Percentiles rank a stretch among this genome's conserved stretches.
Evolutionary conservation across 2,113 vertebrate species (phyloP).

Genomic region (Aphelocoma coerulescens): DNA sequence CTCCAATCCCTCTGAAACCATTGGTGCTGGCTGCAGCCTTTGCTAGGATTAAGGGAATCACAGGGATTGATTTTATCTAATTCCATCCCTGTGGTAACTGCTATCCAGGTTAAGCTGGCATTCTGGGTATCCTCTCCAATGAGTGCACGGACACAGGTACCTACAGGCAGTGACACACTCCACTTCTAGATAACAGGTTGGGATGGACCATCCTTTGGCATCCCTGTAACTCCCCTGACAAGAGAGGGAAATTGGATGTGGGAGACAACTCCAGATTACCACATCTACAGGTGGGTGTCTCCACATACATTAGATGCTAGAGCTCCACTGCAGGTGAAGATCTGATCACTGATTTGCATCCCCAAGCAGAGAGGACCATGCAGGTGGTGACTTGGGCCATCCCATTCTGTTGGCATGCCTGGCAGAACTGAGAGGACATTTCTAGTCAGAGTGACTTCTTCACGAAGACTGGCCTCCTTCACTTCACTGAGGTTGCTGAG

Average conservation of each 20-base stretch:
- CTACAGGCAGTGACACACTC: not conserved
- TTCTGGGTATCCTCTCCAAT: not conserved
- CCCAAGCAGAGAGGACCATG: not conserved
- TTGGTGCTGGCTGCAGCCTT: not conserved
- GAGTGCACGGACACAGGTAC: not conserved
- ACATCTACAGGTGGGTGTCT: not conserved
- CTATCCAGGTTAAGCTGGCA: not conserved
- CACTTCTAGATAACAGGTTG: not conserved
- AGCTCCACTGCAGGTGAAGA: not conserved
- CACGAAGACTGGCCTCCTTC: not conserved
- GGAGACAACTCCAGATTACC: not conserved
- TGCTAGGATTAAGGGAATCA: not conserved
- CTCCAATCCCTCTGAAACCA: not conserved
- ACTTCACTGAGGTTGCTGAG: not conserved
- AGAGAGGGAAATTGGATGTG: not conserved
- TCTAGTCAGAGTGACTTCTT: not conserved
- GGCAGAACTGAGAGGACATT: not conserved
- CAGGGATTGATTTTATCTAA: not conserved
- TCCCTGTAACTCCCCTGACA: not conserved
- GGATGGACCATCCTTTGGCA: not conserved
- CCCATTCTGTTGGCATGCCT: not conserved
- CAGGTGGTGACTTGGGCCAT: not conserved
- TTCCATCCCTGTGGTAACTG: not conserved
- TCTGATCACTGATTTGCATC: not conserved
- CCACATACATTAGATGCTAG: not conserved